These are phyloP conservation scores for Cephus nigrinus DNA, from an alignment of 2,888 invertebrate genomes.

Conservation along the genomic window DNA sequence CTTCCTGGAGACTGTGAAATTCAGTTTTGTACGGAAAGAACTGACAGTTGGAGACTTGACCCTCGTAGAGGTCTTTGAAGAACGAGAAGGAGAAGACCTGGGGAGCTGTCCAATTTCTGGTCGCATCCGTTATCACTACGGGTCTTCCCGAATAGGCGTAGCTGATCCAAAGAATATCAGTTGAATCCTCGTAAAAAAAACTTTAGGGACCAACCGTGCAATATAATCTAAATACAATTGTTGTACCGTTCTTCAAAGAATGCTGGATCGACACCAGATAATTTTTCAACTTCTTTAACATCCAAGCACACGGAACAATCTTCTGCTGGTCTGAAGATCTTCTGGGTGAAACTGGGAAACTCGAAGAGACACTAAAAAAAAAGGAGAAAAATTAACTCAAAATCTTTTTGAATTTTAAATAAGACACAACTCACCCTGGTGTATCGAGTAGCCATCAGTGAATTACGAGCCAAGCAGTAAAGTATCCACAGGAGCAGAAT, in stretches of 20 bases:
- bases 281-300: slow-evolving; percentile 73
- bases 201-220: background rate
- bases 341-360: slow-evolving; percentile 47
- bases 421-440: slow-evolving; percentile 36
- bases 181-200: slow-evolving; percentile 16
- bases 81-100: slow-evolving; percentile 83
- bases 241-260: slow-evolving; percentile 78
- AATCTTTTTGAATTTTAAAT: background rate
- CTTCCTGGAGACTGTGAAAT: slow-evolving; percentile 81
- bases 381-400: slow-evolving; percentile 1
- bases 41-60: slow-evolving; percentile 76
- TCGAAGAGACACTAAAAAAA: slow-evolving; percentile 53
- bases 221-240: background rate
- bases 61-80: slow-evolving; percentile 82
- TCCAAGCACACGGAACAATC: slow-evolving; percentile 82
- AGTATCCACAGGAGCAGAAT: slow-evolving; percentile 29
- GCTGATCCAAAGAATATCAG: slow-evolving; percentile 45
- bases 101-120: slow-evolving; percentile 83
- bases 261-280: slow-evolving; percentile 74
- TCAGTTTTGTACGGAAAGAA: slow-evolving; percentile 95
- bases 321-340: slow-evolving; percentile 80
- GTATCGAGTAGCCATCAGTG: slow-evolving; percentile 23
- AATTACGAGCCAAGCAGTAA: slow-evolving; percentile 31
- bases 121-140: slow-evolving; percentile 87
- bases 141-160: slow-evolving; percentile 83